Evolutionary conservation across 2,888 invertebrate species (phyloP).

Genomic region (Germaria angustata): DNA sequence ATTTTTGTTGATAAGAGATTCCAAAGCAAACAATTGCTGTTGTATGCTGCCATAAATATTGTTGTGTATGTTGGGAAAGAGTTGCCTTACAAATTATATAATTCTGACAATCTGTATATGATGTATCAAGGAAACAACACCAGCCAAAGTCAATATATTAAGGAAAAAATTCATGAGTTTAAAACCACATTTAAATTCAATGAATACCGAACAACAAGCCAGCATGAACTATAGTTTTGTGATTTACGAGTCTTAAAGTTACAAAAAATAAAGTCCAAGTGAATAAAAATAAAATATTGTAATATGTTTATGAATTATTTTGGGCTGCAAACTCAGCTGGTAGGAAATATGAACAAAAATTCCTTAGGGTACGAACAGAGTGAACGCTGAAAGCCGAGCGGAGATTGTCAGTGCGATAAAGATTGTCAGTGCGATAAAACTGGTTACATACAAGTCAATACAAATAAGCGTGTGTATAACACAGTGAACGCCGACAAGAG

Average conservation of each 20-base stretch:
- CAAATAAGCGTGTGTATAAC: too few species aligned
- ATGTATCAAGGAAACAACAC: background rate
- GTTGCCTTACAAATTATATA: conserved; percentile 14
- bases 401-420: too few species aligned
- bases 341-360: background rate
- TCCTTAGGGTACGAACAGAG: conserved; percentile 8
- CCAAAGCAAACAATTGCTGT: conserved; percentile 20
- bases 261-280: background rate
- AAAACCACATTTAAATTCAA: conserved; percentile 36
- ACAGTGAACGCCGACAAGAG: too few species aligned
- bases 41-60: background rate
- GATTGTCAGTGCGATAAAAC: too few species aligned
- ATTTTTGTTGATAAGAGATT: conserved; percentile 39
- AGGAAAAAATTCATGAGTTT: background rate
- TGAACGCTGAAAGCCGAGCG: too few species aligned
- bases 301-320: background rate
- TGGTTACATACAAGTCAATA: too few species aligned
- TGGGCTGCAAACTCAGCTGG: background rate
- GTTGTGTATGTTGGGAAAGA: background rate
- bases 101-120: conserved; percentile 33
- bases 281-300: background rate
- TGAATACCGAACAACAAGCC: background rate
- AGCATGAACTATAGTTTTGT: background rate
- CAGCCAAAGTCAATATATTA: background rate
- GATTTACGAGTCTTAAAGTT: conserved; percentile 3